Evolutionary conservation across 2,888 invertebrate genomes (phyloP).

Genomic region (Hyles lineata): DNA sequence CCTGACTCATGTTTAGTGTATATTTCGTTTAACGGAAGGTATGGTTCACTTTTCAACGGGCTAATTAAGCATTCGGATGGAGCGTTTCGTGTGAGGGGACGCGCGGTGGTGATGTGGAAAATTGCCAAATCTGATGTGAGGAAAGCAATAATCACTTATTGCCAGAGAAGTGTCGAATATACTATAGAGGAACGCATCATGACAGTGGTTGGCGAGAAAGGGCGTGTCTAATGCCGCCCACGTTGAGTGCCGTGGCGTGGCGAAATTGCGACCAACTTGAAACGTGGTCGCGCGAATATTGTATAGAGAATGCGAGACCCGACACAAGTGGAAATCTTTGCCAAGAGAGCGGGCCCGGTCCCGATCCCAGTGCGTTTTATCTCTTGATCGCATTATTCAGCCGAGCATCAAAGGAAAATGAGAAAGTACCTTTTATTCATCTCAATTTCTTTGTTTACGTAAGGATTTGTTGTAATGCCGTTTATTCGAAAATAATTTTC

Average conservation of each 20-base stretch:
- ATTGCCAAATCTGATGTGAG: constrained; percentile 52
- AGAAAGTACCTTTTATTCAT: constrained; percentile 68
- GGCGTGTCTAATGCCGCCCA: constrained; percentile 41
- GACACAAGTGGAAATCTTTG: constrained; percentile 59
- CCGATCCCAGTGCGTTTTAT: constrained; percentile 74
- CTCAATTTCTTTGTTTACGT: constrained; percentile 65
- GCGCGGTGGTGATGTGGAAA: constrained; percentile 49
- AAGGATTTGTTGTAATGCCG: constrained; percentile 54
- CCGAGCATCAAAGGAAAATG: constrained; percentile 79
- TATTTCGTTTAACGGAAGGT: constrained; percentile 31
- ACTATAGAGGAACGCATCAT: constrained; percentile 44
- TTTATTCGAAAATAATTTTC: constrained; percentile 31
- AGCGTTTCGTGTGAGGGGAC: constrained; percentile 46
- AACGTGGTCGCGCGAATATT: constrained; percentile 53
- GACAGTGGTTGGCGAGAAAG: constrained; percentile 38
- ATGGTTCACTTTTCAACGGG: constrained; percentile 8
- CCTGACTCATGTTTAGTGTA: constrained; percentile 34
- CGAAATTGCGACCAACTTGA: constrained; percentile 45
- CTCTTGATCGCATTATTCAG: constrained; percentile 81
- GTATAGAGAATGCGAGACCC: constrained; percentile 54
- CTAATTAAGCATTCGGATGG: constrained; percentile 31
- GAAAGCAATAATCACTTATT: constrained; percentile 50
- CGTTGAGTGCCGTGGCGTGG: constrained; percentile 34
- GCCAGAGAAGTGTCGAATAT: constrained; percentile 46
- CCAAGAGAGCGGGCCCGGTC: constrained; percentile 60